Percentiles rank a stretch among this genome's conserved stretches.
Evolutionary conservation across 1,140 invertebrate genomes (phyloP).

Genomic region (Elysia chlorotica): DNA sequence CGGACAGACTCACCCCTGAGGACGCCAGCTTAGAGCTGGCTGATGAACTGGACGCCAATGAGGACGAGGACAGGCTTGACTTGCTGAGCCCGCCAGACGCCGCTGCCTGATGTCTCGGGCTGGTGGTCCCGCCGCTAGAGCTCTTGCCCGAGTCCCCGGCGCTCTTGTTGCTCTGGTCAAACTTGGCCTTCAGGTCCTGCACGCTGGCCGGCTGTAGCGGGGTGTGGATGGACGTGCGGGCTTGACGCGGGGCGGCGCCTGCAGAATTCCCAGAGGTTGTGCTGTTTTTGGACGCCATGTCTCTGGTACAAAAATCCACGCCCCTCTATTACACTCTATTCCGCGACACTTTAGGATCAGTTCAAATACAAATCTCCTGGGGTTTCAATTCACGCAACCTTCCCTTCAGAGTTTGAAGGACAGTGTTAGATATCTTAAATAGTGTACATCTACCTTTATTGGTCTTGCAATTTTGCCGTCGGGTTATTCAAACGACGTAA

Average conservation of each 20-base stretch:
- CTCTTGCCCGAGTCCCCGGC: background rate
- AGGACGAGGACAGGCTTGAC: background rate
- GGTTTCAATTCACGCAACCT: background rate
- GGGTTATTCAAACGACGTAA: too few relatives aligned
- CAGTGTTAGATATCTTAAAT: too few relatives aligned
- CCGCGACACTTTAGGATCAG: too few relatives aligned
- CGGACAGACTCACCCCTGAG: slow-evolving; percentile 1
- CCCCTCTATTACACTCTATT: too few relatives aligned
- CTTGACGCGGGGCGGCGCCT: background rate
- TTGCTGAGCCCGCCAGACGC: background rate
- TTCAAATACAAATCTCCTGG: background rate
- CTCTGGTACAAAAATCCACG: background rate
- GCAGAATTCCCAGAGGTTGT: background rate
- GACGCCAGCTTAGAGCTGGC: background rate
- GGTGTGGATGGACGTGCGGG: slow-evolving; percentile 23
- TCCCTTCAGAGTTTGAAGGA: too few relatives aligned
- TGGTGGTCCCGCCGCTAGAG: background rate
- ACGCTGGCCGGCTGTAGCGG: slow-evolving; percentile 31
- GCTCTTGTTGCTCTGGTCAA: slow-evolving; percentile 18
- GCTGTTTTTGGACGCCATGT: background rate
- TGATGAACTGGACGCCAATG: background rate
- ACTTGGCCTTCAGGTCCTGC: slow-evolving; percentile 31
- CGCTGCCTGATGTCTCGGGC: background rate
- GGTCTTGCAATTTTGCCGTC: too few relatives aligned
- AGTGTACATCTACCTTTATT: too few relatives aligned